phyloP scores from a whole-genome alignment of 2,888 invertebrate species.

The Andrena hattorfiana region DNA sequence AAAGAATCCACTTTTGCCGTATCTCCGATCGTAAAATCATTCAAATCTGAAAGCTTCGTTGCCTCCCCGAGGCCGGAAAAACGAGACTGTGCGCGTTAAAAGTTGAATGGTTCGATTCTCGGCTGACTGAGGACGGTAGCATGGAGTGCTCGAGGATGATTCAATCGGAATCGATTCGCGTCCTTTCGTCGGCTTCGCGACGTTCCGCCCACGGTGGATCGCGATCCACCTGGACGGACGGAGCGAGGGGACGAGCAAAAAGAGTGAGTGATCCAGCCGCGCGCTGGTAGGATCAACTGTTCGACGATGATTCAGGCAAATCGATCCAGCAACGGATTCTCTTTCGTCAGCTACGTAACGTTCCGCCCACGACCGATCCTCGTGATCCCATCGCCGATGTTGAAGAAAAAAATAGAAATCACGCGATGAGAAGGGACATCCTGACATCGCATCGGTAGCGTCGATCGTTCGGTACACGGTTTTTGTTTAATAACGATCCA shows the following conservation, averaged over 20 bases:
- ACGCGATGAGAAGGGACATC: background rate
- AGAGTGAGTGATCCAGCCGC: constrained; percentile 25
- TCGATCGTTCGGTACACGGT: constrained; percentile 30
- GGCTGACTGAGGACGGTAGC: constrained; percentile 25
- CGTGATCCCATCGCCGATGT: background rate
- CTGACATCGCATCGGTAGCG: constrained; percentile 41
- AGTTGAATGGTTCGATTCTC: background rate
- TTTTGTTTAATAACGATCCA: constrained; percentile 41
- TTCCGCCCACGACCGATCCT: constrained; percentile 54
- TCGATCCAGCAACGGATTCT: constrained; percentile 54
- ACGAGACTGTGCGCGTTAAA: too few species aligned
- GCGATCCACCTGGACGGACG: constrained; percentile 51
- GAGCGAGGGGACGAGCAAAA: constrained; percentile 25
- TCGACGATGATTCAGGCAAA: constrained; percentile 64
- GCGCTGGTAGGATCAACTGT: constrained; percentile 45
- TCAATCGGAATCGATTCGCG: constrained; percentile 49
- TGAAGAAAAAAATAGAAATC: constrained; percentile 9
- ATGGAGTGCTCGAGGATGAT: constrained; percentile 33
- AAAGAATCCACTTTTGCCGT: background rate
- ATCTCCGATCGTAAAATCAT: background rate
- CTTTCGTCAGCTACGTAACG: constrained; percentile 64
- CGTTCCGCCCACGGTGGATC: constrained; percentile 54
- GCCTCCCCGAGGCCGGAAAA: too few species aligned
- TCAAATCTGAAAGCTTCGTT: too few species aligned
- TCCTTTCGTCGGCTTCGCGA: constrained; percentile 49